Evolutionary conservation across 2,113 vertebrate species (phyloP).

Genomic region (Ceyx melanurus): DNA sequence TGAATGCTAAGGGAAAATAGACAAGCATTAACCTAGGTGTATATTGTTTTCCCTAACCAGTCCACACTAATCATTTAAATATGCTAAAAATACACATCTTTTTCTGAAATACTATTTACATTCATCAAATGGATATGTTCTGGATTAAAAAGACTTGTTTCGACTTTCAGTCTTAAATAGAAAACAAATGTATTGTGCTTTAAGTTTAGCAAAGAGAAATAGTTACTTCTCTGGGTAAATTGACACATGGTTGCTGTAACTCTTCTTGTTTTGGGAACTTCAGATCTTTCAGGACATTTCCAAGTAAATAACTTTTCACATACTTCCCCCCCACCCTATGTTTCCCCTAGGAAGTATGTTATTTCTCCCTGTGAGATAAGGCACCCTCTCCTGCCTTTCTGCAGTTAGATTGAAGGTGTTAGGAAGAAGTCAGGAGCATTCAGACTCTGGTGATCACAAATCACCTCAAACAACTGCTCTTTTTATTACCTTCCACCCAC

Average conservation of each 20-base stretch:
- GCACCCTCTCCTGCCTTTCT: not conserved
- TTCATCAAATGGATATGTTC: not conserved
- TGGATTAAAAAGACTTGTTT: slow-evolving; percentile 1
- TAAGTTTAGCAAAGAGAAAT: not conserved
- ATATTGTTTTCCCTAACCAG: slow-evolving; percentile 8
- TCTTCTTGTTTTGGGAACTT: not conserved
- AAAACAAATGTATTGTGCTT: not conserved
- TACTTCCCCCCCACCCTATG: not conserved
- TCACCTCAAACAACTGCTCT: not conserved
- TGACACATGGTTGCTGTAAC: not conserved
- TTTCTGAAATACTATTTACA: slow-evolving; percentile 9
- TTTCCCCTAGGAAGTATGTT: not conserved
- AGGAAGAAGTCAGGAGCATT: not conserved
- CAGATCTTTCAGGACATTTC: not conserved
- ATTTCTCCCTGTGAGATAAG: not conserved
- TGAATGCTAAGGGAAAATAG: not conserved
- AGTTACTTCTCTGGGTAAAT: not conserved
- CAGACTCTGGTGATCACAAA: not conserved
- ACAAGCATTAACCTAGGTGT: not conserved
- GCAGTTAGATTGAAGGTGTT: not conserved
- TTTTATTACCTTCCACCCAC: not conserved
- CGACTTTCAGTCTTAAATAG: slow-evolving; percentile 5
- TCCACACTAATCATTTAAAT: not conserved
- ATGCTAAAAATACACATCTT: not conserved
- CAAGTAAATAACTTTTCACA: not conserved